These are phyloP conservation scores for Melinopterus prodromus DNA, from an alignment of 2,888 invertebrate species.

Conservation along the genomic window DNA sequence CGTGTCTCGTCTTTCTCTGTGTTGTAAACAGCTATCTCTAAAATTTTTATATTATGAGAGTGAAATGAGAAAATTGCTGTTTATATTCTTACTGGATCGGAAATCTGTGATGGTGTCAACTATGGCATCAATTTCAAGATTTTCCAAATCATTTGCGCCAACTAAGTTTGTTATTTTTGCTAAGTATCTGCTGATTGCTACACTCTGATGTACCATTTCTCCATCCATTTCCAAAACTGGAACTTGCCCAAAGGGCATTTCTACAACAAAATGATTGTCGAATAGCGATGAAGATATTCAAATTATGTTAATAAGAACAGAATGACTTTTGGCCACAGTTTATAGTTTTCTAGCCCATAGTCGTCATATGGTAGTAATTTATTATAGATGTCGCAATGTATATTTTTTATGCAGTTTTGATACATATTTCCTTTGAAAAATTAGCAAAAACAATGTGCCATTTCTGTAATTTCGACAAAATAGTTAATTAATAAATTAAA, in stretches of 20 bases:
- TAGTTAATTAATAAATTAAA: too few species aligned
- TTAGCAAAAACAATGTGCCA: too few species aligned
- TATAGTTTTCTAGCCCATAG: too few species aligned
- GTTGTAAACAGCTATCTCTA: constrained; percentile 39
- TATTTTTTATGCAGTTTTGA: too few species aligned
- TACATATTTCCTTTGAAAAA: background rate
- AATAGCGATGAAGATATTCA: too few species aligned
- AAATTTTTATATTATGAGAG: background rate
- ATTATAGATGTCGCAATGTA: too few species aligned
- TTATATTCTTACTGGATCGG: constrained; percentile 39
- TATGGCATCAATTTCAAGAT: constrained; percentile 69
- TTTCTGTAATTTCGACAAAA: too few species aligned
- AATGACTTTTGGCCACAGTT: too few species aligned
- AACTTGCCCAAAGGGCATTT: constrained; percentile 70
- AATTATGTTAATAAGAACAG: too few species aligned
- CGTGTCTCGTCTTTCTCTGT: constrained; percentile 60
- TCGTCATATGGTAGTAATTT: too few species aligned
- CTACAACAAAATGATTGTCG: constrained; percentile 31
- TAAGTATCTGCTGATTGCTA: constrained; percentile 69
- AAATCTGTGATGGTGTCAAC: constrained; percentile 70
- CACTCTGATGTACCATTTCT: constrained; percentile 68
- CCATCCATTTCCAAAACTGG: constrained; percentile 72
- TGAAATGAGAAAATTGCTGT: background rate
- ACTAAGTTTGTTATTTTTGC: constrained; percentile 69
- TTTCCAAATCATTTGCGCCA: constrained; percentile 67